Evolutionary conservation across 2,113 vertebrate genomes (phyloP), one percentile per base, ranked within the genome.

Genomic region (Salminus brasiliensis): DNA sequence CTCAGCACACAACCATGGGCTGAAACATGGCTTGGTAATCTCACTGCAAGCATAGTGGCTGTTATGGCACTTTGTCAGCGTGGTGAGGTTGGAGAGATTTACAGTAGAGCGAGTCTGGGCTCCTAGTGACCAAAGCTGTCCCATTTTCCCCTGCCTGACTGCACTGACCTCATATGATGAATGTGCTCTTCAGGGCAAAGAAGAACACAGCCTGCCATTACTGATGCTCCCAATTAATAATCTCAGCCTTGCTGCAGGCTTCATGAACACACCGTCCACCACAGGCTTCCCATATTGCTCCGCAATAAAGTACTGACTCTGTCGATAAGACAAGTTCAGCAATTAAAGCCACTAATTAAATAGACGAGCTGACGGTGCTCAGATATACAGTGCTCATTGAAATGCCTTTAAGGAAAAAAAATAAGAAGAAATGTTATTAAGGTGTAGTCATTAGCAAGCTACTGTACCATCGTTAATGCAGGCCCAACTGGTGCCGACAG

Each of bases 191-290:
- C 84, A 49, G 78, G 78, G 85, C 74, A 90, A 79, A 87, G 80
- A 87, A 79, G 88, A 84, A 83, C 83, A 84, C 73, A 72, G 75
- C 71, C 84, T 84, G 83, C 85, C 86, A 88, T 91, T 93, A 91
- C 90, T 93, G 91, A 92, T 88, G 91, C 85, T 76, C 87, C 89
- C 90, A 90, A 92, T 93, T 90, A 91, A 90, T 90, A 91, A 88
- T 71, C 78, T 70, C 74, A 84, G 85, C 85, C 85, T 67, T 66
- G 71, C 84, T 6, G 1, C 74, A 76, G 83, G 82, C 65, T 78
- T 74, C 84, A 83, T 71, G 53, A 15, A 10, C 59, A 66, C n/a
- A 80, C 65, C 41, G 9, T 78, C 73, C 77, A 83, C 71, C 62
- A 81, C 65, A 63, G 53, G 47, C 73, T n/a, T 72, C 77, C 77